A percentile compares a stretch with the other conserved stretches of the same genome.
Conservation (phyloP, 1,140 invertebrate genomes). For the Acromyrmex charruanus region DNA sequence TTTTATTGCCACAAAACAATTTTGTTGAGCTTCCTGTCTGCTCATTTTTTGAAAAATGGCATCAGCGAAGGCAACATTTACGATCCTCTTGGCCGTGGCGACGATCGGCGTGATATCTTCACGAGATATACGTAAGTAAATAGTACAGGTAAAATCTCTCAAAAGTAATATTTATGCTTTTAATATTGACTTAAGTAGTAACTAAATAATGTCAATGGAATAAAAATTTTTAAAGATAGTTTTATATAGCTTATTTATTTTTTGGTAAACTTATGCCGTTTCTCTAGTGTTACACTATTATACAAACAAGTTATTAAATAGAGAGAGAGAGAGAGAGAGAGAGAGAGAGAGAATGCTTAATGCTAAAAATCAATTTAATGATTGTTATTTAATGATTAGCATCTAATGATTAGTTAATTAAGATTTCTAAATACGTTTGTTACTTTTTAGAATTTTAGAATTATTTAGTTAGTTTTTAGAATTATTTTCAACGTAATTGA, state of each 20-base stretch:
- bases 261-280: not conserved
- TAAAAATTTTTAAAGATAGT: not conserved
- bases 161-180: not conserved
- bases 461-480: too few relatives aligned
- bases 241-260: not conserved
- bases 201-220: not conserved
- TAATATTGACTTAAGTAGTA: not conserved
- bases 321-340: too few relatives aligned
- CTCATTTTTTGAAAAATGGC: not conserved
- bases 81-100: constrained; percentile 3
- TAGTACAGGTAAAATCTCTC: not conserved
- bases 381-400: not conserved
- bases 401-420: not conserved
- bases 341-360: not conserved
- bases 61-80: not conserved
- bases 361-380: not conserved
- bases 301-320: not conserved
- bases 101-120: not conserved
- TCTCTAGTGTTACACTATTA: not conserved
- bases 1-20: not conserved
- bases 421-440: not conserved
- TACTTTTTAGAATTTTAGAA: too few relatives aligned
- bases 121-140: constrained; percentile 80
- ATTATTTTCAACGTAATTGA: not conserved
- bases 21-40: constrained; percentile 41